Evolutionary conservation across 2,888 invertebrate species (phyloP).

Genomic region (Mythimna albipuncta): DNA sequence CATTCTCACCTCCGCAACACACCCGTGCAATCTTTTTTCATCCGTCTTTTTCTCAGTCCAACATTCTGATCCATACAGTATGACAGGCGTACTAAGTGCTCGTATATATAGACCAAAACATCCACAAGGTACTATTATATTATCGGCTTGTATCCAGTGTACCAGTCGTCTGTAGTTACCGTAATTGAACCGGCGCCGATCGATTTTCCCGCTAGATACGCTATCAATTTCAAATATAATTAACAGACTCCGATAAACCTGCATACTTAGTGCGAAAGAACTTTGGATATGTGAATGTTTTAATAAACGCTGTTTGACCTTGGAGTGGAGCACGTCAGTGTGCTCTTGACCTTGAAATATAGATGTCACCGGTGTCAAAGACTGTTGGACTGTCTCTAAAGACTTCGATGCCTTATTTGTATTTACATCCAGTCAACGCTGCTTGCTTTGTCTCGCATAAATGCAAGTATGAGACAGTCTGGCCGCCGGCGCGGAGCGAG

Average conservation of each 20-base stretch:
- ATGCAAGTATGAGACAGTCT: too few species aligned
- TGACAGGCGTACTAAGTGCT: too few species aligned
- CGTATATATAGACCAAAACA: neutral
- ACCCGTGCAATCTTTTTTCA: too few species aligned
- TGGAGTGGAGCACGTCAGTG: neutral
- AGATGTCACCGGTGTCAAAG: neutral
- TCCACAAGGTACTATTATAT: neutral
- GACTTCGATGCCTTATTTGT: neutral
- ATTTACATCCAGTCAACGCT: too few species aligned
- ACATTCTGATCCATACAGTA: too few species aligned
- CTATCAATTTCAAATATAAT: constrained; percentile 42
- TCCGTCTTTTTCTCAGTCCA: too few species aligned
- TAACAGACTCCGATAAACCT: constrained; percentile 35
- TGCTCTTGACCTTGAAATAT: constrained; percentile 7
- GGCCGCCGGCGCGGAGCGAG: too few species aligned
- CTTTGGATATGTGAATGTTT: neutral
- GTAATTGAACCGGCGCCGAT: constrained; percentile 2
- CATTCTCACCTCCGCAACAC: too few species aligned
- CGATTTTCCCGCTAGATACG: constrained; percentile 35
- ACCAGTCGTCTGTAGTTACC: neutral
- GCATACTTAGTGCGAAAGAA: constrained; percentile 6
- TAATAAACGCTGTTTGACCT: constrained; percentile 7
- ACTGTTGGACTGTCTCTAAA: neutral
- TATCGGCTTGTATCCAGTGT: neutral
- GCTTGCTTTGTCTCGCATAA: too few species aligned